These are phyloP conservation scores for Phenganax subtilis DNA, from an alignment of 92 coral and sea anemone genomes.

Conservation along the genomic window DNA sequence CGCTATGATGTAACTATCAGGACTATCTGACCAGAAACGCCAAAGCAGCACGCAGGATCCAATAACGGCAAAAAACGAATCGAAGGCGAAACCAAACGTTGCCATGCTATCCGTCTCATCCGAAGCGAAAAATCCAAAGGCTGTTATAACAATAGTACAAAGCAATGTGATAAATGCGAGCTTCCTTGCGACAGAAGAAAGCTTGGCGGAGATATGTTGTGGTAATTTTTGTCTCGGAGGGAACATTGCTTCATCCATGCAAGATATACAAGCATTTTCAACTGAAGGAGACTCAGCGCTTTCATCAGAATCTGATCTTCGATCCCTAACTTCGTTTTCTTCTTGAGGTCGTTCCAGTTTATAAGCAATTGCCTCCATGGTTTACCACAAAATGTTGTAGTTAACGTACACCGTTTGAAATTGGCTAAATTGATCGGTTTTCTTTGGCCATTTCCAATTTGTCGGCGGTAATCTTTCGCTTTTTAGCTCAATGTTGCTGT, in stretches of 20 bases:
- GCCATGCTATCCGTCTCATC: constrained; percentile 59
- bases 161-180: constrained; percentile 36
- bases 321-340: background rate
- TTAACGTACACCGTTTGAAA: background rate
- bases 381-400: background rate
- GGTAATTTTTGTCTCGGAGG: constrained; percentile 36
- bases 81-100: constrained; percentile 64
- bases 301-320: background rate
- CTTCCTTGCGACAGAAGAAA: background rate
- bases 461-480: too few species aligned
- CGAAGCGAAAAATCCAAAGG: constrained; percentile 54
- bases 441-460: too few species aligned
- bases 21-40: constrained; percentile 45
- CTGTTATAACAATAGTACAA: constrained; percentile 47
- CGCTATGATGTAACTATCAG: constrained; percentile 21
- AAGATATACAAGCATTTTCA: constrained; percentile 7
- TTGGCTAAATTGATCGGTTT: too few species aligned
- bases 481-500: too few species aligned
- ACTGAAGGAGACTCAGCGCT: background rate
- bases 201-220: background rate
- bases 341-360: constrained; percentile 18
- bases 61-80: constrained; percentile 55
- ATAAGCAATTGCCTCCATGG: background rate
- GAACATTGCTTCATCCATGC: constrained; percentile 31
- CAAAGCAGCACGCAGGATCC: constrained; percentile 56